phyloP scores from a whole-genome alignment of 2,113 vertebrate species.

The Taurulus bubalis region DNA sequence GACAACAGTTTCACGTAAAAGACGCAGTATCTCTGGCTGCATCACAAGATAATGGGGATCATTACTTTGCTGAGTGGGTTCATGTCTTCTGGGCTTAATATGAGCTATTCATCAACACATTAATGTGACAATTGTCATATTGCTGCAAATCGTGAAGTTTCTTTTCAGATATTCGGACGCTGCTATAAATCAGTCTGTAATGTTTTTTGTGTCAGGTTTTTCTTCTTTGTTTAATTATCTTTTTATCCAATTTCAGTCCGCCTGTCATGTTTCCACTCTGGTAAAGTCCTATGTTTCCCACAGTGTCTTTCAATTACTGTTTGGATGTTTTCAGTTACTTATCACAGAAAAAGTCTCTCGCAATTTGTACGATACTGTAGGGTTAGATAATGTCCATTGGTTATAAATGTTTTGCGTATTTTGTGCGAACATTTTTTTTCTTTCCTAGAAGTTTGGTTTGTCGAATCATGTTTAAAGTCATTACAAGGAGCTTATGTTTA shows the following conservation, averaged over 20 bases:
- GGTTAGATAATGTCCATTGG: neutral
- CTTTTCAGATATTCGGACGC: constrained; percentile 18
- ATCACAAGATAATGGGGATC: constrained; percentile 45
- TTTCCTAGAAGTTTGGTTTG: too few relatives aligned
- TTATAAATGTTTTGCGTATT: neutral
- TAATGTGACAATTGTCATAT: constrained; percentile 19
- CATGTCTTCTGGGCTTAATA: constrained; percentile 27
- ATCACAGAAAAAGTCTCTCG: neutral
- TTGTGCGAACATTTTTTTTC: neutral
- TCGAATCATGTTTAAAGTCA: neutral
- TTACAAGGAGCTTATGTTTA: neutral
- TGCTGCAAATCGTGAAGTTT: constrained; percentile 14
- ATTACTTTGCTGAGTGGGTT: constrained; percentile 34
- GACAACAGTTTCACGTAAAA: constrained; percentile 30
- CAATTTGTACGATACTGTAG: too few relatives aligned
- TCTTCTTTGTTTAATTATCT: neutral
- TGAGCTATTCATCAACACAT: constrained; percentile 35
- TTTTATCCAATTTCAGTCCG: neutral
- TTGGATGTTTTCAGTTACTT: neutral
- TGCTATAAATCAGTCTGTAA: neutral
- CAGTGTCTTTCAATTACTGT: neutral
- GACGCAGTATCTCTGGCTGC: constrained; percentile 37
- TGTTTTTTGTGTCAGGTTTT: neutral
- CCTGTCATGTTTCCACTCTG: neutral
- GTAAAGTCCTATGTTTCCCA: neutral